These are phyloP conservation scores for Orussus abietinus DNA, from an alignment of 1,140 invertebrate genomes.

Conservation along the genomic window DNA sequence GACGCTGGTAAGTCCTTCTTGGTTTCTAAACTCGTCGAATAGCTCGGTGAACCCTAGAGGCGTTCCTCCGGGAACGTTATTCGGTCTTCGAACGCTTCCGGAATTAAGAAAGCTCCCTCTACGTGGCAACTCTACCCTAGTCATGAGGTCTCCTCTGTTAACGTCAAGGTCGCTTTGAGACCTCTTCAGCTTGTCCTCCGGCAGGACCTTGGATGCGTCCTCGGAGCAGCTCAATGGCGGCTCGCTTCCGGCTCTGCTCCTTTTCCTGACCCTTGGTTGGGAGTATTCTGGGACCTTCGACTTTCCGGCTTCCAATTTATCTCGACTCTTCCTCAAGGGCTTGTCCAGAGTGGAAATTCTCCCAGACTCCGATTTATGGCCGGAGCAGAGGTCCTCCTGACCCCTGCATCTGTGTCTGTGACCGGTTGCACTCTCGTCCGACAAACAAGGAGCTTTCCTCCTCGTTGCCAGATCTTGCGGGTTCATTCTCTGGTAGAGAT, in stretches of 20 bases:
- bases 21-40: slow-evolving; percentile 77
- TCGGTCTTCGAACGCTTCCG: slow-evolving; percentile 47
- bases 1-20: slow-evolving; percentile 80
- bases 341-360: slow-evolving; percentile 31
- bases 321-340: slow-evolving; percentile 19
- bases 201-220: slow-evolving; percentile 36
- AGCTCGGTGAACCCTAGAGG: slow-evolving; percentile 78
- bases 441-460: no score
- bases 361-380: slow-evolving; percentile 23
- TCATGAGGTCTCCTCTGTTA: slow-evolving; percentile 70
- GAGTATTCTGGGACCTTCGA: slow-evolving; percentile 12
- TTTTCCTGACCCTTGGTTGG: slow-evolving; percentile 25
- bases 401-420: no score
- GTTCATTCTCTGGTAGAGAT: no score
- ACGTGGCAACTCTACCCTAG: slow-evolving; percentile 77
- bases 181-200: slow-evolving; percentile 55
- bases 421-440: no score
- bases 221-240: slow-evolving; percentile 45
- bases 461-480: no score
- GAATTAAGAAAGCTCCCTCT: slow-evolving; percentile 79
- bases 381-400: slow-evolving; percentile 15
- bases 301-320: not conserved
- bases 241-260: slow-evolving; percentile 46
- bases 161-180: slow-evolving; percentile 54
- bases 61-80: slow-evolving; percentile 57